phyloP scores from a whole-genome alignment of 2,113 vertebrate species.

The Cyprinodon tularosa region DNA sequence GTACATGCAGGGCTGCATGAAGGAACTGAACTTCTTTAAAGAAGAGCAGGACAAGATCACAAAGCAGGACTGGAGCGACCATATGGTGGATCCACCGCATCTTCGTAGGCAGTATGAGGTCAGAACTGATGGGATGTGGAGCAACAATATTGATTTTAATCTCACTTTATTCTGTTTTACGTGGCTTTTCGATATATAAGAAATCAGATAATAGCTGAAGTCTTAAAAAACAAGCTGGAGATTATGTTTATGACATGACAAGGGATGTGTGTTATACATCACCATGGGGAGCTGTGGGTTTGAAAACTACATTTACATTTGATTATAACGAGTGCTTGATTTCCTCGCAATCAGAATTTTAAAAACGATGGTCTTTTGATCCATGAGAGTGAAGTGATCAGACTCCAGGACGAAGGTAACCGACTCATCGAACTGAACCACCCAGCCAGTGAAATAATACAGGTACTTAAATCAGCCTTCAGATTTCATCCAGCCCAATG shows the following conservation, averaged over 20 bases:
- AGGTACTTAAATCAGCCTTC: constrained; percentile 76
- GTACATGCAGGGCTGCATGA: constrained; percentile 89
- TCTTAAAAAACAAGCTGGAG: not conserved
- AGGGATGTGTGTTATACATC: not conserved
- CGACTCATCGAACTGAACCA: constrained; percentile 91
- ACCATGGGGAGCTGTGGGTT: not conserved
- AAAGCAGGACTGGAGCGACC: constrained; percentile 95
- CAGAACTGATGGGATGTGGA: constrained; percentile 4
- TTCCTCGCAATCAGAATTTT: constrained; percentile 83
- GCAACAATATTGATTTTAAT: not conserved
- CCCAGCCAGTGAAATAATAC: constrained; percentile 85
- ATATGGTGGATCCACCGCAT: constrained; percentile 80
- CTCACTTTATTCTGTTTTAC: not conserved
- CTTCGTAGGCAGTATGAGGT: constrained; percentile 91
- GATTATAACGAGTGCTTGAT: constrained; percentile 4
- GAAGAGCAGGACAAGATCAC: constrained; percentile 88
- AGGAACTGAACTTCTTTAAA: constrained; percentile 85
- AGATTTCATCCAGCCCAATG: not conserved
- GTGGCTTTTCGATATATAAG: too few species aligned
- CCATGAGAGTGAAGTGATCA: constrained; percentile 90
- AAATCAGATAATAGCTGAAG: not conserved
- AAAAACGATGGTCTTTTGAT: constrained; percentile 89
- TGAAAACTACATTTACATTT: not conserved
- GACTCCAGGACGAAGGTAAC: constrained; percentile 91
- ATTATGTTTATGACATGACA: not conserved